Percentiles rank a stretch among this genome's conserved stretches.
Evolutionary conservation across 2,113 vertebrate genomes (phyloP).

Genomic region (Onychorhynchus coronatus): DNA sequence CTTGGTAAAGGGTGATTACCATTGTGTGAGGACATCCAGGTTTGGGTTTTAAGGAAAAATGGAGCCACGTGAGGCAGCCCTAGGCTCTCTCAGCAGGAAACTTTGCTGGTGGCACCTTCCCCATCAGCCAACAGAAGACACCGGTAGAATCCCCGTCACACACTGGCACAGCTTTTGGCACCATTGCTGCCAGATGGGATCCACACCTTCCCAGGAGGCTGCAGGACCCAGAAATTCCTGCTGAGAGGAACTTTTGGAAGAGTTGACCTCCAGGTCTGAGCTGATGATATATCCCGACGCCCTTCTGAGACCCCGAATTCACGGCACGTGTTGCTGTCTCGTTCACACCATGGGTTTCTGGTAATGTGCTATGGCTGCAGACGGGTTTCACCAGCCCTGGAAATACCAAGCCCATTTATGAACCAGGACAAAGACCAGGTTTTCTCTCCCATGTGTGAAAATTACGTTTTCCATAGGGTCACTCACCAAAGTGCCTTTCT

Average conservation of each 20-base stretch:
- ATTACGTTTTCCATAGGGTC: neutral
- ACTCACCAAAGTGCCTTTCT: neutral
- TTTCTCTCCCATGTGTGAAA: neutral
- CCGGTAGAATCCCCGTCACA: neutral
- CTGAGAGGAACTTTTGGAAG: neutral
- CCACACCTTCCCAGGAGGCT: neutral
- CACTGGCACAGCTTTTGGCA: neutral
- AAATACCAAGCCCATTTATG: neutral
- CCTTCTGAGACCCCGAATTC: neutral
- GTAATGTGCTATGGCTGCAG: neutral
- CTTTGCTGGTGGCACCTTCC: neutral
- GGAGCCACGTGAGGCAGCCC: neutral
- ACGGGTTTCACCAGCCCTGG: neutral
- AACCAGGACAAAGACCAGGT: neutral
- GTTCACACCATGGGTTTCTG: rapidly evolving
- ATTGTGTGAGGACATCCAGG: neutral
- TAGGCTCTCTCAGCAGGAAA: neutral
- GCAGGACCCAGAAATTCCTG: neutral
- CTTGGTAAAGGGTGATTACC: neutral
- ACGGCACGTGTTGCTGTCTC: rapidly evolving
- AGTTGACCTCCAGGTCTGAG: neutral
- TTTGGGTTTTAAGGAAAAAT: neutral
- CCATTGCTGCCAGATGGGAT: neutral
- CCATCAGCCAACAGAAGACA: neutral
- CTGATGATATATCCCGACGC: neutral